These are phyloP conservation scores for Linurgus olivaceus DNA, from an alignment of 2,797 vertebrate genomes.

Conservation along the genomic window DNA sequence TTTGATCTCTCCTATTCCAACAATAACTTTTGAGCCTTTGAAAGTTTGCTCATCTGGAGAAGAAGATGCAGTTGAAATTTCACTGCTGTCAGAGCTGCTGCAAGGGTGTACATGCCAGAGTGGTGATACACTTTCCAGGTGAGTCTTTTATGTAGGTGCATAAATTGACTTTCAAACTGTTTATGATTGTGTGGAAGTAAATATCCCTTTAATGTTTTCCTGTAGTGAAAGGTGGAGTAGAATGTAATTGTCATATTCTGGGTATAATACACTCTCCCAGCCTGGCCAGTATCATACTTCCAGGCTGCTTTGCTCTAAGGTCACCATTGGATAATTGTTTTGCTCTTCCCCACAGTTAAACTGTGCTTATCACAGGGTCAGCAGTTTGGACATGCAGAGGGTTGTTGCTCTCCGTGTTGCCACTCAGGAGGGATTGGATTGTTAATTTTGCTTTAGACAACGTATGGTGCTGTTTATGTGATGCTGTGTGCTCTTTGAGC, in stretches of 20 bases:
- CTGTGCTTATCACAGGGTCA: not conserved
- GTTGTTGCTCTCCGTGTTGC: not conserved
- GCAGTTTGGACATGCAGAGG: not conserved
- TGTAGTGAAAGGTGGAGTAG: not conserved
- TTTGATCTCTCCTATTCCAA: constrained; percentile 29
- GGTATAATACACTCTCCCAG: rapidly evolving
- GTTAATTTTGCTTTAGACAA: not conserved
- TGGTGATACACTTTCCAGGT: not conserved
- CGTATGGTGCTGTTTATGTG: not conserved
- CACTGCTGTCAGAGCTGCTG: not conserved
- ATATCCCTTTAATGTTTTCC: not conserved
- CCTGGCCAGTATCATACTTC: not conserved
- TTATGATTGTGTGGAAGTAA: not conserved
- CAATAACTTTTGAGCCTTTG: not conserved
- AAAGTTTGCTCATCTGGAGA: not conserved
- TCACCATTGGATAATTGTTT: not conserved
- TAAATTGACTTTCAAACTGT: not conserved
- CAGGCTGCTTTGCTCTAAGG: not conserved
- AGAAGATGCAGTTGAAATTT: not conserved
- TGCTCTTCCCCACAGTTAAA: not conserved
- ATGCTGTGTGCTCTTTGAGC: not conserved
- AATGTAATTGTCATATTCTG: not conserved
- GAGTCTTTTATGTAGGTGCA: not conserved
- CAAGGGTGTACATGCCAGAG: not conserved
- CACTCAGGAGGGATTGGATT: not conserved